Conservation (phyloP, 2,888 invertebrate species). For the Dynastes hyllus region DNA sequence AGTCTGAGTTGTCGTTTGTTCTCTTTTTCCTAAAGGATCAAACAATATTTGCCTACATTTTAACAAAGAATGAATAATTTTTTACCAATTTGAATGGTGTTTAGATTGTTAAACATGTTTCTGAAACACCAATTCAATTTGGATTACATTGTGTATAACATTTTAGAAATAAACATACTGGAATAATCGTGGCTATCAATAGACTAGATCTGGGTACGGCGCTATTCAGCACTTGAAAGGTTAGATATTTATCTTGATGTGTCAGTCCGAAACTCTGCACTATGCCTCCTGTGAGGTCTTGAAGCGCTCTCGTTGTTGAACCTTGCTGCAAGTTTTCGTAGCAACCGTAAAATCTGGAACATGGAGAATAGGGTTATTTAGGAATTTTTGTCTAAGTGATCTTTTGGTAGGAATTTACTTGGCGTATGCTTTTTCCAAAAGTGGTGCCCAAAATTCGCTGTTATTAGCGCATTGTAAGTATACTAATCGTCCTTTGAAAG, state of each 20-base stretch:
- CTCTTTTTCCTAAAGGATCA: conserved; percentile 72
- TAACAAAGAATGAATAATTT: no score
- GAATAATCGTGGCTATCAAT: conserved; percentile 78
- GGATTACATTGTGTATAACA: no score
- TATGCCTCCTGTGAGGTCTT: conserved; percentile 84
- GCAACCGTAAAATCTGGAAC: conserved; percentile 78
- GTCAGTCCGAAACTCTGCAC: conserved; percentile 82
- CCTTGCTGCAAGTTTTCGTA: conserved; percentile 79
- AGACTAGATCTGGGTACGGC: conserved; percentile 82
- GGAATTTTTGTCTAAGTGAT: no score
- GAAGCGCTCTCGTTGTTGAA: conserved; percentile 79
- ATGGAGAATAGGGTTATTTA: neutral
- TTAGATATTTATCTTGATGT: conserved; percentile 78
- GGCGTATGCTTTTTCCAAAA: conserved; percentile 87
- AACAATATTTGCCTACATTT: neutral
- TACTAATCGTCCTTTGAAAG: conserved; percentile 78
- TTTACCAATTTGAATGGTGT: no score
- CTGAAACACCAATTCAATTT: no score
- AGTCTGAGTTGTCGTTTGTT: conserved; percentile 75
- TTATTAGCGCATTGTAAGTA: conserved; percentile 77
- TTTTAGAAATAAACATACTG: conserved; percentile 69
- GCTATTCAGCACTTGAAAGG: conserved; percentile 79
- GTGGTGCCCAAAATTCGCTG: conserved; percentile 84
- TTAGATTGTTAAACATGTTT: no score
- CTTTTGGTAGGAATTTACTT: conserved; percentile 73